Evolutionary conservation across 2,888 invertebrate species (phyloP).

Genomic region (Lordiphosa fenestrarum): DNA sequence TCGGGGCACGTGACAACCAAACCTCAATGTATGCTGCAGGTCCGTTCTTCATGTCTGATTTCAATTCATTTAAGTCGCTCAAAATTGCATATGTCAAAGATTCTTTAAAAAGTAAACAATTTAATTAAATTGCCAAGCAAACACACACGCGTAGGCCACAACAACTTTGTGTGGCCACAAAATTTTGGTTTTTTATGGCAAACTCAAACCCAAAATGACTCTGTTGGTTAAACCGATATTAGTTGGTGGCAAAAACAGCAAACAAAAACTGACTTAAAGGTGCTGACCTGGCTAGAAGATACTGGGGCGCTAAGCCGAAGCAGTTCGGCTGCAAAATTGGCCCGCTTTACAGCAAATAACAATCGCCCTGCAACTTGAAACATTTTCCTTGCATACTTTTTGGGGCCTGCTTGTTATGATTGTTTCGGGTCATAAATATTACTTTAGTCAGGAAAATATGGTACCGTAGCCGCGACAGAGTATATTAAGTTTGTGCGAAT

Average conservation of each 20-base stretch:
- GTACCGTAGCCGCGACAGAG: too few species aligned
- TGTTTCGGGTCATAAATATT: too few species aligned
- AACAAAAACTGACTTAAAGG: conserved; percentile 15
- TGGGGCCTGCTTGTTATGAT: conserved; percentile 11
- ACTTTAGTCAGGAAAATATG: too few species aligned
- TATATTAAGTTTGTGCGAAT: too few species aligned
- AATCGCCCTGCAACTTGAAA: conserved; percentile 1
- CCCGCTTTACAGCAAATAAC: conserved; percentile 9
- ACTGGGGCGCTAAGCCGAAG: conserved; percentile 24
- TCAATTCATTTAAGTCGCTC: conserved; percentile 47
- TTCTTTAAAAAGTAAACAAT: conserved; percentile 11
- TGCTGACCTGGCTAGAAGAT: conserved; percentile 8
- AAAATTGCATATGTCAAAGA: conserved; percentile 28
- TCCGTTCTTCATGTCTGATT: conserved; percentile 62
- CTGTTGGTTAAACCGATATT: conserved; percentile 37
- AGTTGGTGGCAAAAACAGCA: conserved; percentile 41
- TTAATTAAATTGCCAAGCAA: conserved; percentile 39
- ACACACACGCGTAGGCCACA: conserved; percentile 18
- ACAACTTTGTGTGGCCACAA: conserved; percentile 26
- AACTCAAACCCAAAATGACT: conserved; percentile 9
- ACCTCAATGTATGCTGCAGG: conserved; percentile 22
- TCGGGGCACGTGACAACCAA: conserved; percentile 27
- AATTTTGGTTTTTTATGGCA: conserved; percentile 25
- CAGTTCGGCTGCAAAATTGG: conserved; percentile 42
- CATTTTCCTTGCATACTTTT: conserved; percentile 23